These are phyloP conservation scores for Condylostylus longicornis DNA, from an alignment of 1,140 invertebrate genomes.

Conservation along the genomic window DNA sequence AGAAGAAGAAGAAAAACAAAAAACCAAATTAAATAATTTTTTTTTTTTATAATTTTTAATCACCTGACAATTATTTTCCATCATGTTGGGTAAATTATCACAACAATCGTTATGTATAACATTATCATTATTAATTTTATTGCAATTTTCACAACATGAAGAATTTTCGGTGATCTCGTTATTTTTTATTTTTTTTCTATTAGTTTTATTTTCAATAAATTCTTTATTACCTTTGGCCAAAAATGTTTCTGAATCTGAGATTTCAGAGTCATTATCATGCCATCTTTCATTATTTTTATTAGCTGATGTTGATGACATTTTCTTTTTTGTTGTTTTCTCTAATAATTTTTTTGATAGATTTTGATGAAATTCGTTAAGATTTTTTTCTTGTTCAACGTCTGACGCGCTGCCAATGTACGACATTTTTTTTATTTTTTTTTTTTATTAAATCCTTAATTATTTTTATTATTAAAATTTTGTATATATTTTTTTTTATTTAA, in stretches of 20 bases:
- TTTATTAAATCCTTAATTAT: no score
- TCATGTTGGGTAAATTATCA: constrained; percentile 6
- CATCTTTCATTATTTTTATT: constrained; percentile 35
- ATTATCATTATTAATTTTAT: not conserved
- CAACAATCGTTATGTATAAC: not conserved
- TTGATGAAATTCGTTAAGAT: constrained; percentile 17
- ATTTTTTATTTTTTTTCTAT: constrained; percentile 7
- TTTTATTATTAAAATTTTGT: no score
- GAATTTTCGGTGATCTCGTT: not conserved
- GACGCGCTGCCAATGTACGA: constrained; percentile 30
- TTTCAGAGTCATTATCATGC: constrained; percentile 48
- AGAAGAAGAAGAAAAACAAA: not conserved
- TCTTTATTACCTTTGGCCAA: constrained; percentile 41
- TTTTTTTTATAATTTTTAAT: not conserved
- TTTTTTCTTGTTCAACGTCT: constrained; percentile 30
- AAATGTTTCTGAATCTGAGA: constrained; percentile 47
- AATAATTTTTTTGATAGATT: constrained; percentile 23
- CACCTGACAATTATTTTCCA: constrained; percentile 7
- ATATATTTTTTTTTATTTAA: no score
- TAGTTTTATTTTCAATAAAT: not conserved
- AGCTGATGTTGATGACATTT: constrained; percentile 22
- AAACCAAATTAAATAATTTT: not conserved
- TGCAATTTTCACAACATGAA: not conserved
- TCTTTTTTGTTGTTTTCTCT: constrained; percentile 25
- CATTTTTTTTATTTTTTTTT: no score